These are phyloP conservation scores for Drosophila differens DNA, from an alignment of 2,888 invertebrate species.

Conservation along the genomic window DNA sequence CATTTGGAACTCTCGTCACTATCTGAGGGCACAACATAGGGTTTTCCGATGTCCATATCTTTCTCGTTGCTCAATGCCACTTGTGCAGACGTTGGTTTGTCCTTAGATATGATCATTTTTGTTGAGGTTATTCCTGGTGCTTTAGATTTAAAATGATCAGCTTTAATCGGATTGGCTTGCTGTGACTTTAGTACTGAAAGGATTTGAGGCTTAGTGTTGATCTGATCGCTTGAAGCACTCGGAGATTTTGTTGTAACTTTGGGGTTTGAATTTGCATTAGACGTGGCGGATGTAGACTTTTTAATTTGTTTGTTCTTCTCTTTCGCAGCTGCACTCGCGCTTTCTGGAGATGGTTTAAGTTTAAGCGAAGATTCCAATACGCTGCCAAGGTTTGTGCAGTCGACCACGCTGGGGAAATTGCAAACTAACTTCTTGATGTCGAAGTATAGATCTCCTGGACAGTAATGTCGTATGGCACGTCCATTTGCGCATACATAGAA, in stretches of 20 bases:
- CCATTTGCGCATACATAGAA: conserved; percentile 64
- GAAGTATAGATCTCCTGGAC: conserved; percentile 54
- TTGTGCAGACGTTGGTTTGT: background rate
- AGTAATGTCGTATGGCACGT: conserved; percentile 37
- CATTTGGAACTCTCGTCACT: conserved; percentile 19
- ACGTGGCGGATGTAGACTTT: background rate
- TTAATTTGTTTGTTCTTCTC: background rate
- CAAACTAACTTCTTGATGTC: conserved; percentile 53
- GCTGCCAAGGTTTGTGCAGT: conserved; percentile 35
- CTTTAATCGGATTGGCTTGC: no score
- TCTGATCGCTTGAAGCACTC: background rate
- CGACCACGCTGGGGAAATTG: conserved; percentile 59
- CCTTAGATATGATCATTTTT: background rate
- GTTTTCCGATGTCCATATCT: background rate
- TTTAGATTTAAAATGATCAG: background rate
- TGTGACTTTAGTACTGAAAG: background rate
- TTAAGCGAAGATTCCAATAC: background rate
- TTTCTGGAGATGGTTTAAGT: background rate
- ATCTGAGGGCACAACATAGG: background rate
- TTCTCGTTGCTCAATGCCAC: background rate
- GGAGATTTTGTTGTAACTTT: background rate
- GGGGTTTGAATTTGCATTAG: background rate
- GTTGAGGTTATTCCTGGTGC: background rate
- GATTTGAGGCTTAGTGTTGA: background rate
- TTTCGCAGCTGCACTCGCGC: background rate